These are phyloP conservation scores for Eira barbara DNA, from an alignment of 2,113 vertebrate species.

Conservation along the genomic window DNA sequence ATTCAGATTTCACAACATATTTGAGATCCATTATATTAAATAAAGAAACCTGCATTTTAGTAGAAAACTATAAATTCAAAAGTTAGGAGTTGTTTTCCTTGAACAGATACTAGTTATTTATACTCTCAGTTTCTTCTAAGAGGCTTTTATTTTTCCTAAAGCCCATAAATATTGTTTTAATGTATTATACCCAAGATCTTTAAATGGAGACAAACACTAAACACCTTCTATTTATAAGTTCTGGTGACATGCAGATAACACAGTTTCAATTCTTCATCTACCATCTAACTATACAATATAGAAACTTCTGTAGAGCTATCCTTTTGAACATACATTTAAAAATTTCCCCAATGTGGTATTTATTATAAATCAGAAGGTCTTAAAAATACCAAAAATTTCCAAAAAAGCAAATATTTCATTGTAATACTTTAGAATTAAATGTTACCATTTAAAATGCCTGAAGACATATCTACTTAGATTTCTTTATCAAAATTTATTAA, in stretches of 20 bases:
- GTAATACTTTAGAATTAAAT: constrained; percentile 33
- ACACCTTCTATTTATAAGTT: background rate
- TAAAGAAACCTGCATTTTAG: background rate
- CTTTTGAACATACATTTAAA: background rate
- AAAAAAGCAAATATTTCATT: background rate
- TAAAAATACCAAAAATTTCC: background rate
- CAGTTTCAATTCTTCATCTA: background rate
- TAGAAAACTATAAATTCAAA: background rate
- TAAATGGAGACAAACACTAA: background rate
- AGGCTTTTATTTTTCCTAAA: background rate
- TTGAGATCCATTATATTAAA: background rate
- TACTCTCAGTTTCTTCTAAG: background rate
- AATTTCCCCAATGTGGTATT: background rate
- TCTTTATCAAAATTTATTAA: constrained; percentile 1
- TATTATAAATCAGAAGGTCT: background rate
- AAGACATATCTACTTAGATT: background rate
- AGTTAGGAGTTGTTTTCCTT: background rate
- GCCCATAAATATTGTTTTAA: background rate
- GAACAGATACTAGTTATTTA: background rate
- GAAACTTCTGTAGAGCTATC: constrained; percentile 2
- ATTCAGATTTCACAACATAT: background rate
- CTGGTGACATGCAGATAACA: background rate
- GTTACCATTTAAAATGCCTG: background rate
- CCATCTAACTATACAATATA: background rate
- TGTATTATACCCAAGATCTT: background rate